Percentiles rank a stretch among this genome's conserved stretches.
phyloP scores from a whole-genome alignment of 2,888 invertebrate genomes.

The Siphonodentalium dalli region DNA sequence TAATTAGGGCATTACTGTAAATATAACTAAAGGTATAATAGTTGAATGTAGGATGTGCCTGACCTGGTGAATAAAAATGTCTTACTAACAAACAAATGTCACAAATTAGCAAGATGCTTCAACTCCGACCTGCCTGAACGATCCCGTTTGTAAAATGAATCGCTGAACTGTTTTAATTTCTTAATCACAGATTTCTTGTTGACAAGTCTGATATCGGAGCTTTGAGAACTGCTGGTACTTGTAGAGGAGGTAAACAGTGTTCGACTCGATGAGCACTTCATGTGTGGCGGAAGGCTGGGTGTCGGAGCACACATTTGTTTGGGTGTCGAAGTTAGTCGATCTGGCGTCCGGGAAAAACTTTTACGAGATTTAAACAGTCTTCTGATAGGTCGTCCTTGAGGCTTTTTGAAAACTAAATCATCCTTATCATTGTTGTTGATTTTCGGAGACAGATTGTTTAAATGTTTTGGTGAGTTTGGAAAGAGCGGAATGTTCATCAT shows the following conservation, averaged over 20 bases:
- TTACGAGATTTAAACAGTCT: constrained; percentile 35
- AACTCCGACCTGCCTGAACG: constrained; percentile 38
- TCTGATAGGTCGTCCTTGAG: constrained; percentile 33
- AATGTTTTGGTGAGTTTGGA: too few relatives aligned
- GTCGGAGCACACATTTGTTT: constrained; percentile 26
- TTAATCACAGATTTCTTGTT: constrained; percentile 53
- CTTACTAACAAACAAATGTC: constrained; percentile 10
- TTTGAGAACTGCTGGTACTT: constrained; percentile 26
- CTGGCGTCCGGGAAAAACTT: constrained; percentile 34
- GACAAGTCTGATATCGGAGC: constrained; percentile 36
- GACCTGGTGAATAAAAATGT: too few relatives aligned
- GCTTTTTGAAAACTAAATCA: constrained; percentile 35
- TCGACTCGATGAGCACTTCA: too few relatives aligned
- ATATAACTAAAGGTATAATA: too few relatives aligned
- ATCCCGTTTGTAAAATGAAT: constrained; percentile 44
- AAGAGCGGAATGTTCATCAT: too few relatives aligned
- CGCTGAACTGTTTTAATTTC: constrained; percentile 51
- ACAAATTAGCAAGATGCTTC: constrained; percentile 51
- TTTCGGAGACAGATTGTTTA: too few relatives aligned
- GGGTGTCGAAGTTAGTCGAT: constrained; percentile 37
- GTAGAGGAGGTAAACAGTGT: constrained; percentile 36
- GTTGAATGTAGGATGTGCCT: too few relatives aligned
- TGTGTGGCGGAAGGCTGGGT: constrained; percentile 32
- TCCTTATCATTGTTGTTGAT: constrained; percentile 16
- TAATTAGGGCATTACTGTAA: too few relatives aligned